Base-by-base conservation (phyloP, 2,113 vertebrate species). In the Deroptyus accipitrinus region DNA sequence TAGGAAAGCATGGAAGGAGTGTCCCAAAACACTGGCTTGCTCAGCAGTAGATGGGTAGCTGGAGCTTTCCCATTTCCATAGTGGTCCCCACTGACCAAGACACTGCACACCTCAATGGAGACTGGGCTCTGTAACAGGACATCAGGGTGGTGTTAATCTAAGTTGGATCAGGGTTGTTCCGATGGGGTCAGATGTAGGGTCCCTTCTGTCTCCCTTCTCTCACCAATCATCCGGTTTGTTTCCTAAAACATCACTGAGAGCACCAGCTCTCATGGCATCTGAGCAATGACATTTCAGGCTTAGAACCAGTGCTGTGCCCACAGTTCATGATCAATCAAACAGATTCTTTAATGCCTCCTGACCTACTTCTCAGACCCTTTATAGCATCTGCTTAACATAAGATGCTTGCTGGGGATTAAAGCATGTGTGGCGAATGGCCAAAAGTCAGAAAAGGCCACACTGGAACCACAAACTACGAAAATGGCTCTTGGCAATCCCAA, bases 1-100 rank as follows among this genome's bases (percentile, higher is more conserved):
- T 39, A 3, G 37, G 67, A 6, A 69, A 83, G 48, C 11, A 9
- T 8, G 9, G 15, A 13, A 42, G 67, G 39, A 46, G 13, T 1
- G 27, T 55, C 28, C 63, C 59, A 19, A 41, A 11, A 37, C 57
- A 17, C 1, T 0, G 31, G 5, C 64, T n/a, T 17, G 0, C 24
- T 9, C 19, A 4, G 51, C 77, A 75, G 64, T 3, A 44, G 31
- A 33, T 9, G 1, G 35, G 44, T 54, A 62, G 31, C 25, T 1
- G 3, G 46, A 62, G 57, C 35, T 27, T 52, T 19, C 23, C 2
- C 31, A 1, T 2, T 6, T 5, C 27, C 5, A 0, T 3, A 14
- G 4, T 0, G 0, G 35, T 5, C 1, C 4, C n/a, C 7, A 20
- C 52, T 17, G 17, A 18, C 33, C 27, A 6, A 10, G 33, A 22